Percentiles rank a stretch among this genome's conserved stretches.
These are phyloP conservation scores for Cryptoprocta ferox DNA, from an alignment of 2,797 vertebrate species.

Conservation along the genomic window DNA sequence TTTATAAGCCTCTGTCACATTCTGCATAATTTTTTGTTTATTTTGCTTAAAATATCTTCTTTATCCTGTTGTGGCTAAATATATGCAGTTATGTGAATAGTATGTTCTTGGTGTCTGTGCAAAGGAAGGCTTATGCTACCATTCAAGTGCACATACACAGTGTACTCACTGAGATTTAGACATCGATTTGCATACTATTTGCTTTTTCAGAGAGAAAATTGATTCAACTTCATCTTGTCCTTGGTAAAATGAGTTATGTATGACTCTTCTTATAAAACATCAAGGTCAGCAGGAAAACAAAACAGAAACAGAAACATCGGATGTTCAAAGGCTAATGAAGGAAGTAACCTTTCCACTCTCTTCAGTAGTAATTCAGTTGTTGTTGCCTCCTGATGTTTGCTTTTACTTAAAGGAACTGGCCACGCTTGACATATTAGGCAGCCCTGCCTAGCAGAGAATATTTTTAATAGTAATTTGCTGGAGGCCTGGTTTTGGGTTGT, in stretches of 20 bases:
- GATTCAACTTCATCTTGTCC: conserved; percentile 44
- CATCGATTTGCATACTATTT: conserved; percentile 29
- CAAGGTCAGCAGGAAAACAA: not conserved
- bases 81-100: not conserved
- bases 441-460: conserved; percentile 42
- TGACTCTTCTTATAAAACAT: conserved; percentile 51
- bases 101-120: not conserved
- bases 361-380: conserved; percentile 7
- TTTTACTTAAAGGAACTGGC: conserved; percentile 52
- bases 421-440: conserved; percentile 46
- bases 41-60: not conserved
- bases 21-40: not conserved
- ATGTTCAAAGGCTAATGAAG: conserved; percentile 59
- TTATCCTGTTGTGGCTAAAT: not conserved
- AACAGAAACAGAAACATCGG: not conserved
- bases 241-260: conserved; percentile 54
- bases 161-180: not conserved
- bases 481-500: conserved; percentile 56
- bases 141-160: not conserved
- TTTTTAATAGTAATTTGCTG: conserved; percentile 71
- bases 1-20: conserved; percentile 1
- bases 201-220: conserved; percentile 24
- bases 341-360: conserved; percentile 15
- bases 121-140: not conserved
- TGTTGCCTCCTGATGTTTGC: conserved; percentile 15